phyloP scores from a whole-genome alignment of 2,888 invertebrate species.

The Thysanoteuthis rhombus region DNA sequence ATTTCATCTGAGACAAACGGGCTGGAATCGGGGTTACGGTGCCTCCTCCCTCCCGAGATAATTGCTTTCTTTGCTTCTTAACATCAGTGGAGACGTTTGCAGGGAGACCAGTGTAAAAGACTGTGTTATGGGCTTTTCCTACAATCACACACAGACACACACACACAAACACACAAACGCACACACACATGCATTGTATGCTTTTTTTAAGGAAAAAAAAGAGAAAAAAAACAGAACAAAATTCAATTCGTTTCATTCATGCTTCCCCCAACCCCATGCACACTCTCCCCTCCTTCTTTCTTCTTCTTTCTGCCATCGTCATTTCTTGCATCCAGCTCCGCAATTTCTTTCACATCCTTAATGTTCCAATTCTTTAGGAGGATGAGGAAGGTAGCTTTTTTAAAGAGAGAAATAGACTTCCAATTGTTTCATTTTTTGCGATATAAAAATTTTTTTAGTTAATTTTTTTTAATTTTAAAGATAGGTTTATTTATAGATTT shows the following conservation, averaged over 20 bases:
- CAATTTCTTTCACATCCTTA: background rate
- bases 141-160: background rate
- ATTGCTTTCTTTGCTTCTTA: slow-evolving; percentile 12
- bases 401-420: too few relatives aligned
- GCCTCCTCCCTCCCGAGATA: slow-evolving; percentile 12
- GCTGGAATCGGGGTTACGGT: background rate
- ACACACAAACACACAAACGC: background rate
- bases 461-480: too few relatives aligned
- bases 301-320: background rate
- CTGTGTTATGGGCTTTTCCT: background rate
- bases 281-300: background rate
- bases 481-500: too few relatives aligned
- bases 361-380: too few relatives aligned
- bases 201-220: background rate
- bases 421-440: too few relatives aligned
- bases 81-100: background rate
- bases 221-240: background rate
- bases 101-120: slow-evolving; percentile 12
- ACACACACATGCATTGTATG: background rate
- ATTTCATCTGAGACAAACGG: background rate
- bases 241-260: background rate
- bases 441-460: too few relatives aligned
- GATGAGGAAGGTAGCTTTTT: too few relatives aligned
- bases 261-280: background rate
- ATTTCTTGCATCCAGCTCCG: background rate